Base-by-base conservation (phyloP, 2,888 invertebrate species). In the Octodonta nipae region DNA sequence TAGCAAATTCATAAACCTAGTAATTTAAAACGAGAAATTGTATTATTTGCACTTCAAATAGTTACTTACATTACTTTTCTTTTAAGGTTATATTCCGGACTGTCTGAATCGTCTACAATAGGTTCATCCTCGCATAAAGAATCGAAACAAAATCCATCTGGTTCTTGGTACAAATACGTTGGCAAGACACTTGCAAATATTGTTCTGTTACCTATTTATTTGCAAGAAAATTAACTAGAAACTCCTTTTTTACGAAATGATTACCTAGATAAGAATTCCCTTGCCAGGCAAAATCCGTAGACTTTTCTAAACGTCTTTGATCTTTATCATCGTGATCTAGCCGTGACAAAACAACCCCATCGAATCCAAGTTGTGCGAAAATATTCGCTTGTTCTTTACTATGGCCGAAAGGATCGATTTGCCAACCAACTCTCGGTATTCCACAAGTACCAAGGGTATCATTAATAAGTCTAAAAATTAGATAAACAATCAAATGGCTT, bases 331-430 rank as follows among this genome's bases (percentile, higher is more conserved):
- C 66, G 49, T 74, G 73, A 51, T 83, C 80, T 1, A 82, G 64
- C 29, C 83, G 65, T 4, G 70, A 78, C 44, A 83, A 68, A 49
- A 82, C 79, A 0, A 81, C 51, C 1, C 76, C 80, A 50, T 85
- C 81, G 50, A 71, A 78, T 0, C 78, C 78, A 67, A 79, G 69
- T 50, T 74, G 68, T 0, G 72, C 68, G 4, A 72, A 67, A 13
- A 67, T 50, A n/a, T 77, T 76, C 0, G 78, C 76, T 46, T 76
- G 75, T 52, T 82, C 81, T 38, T 68, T 58, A 13, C 73, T 71
- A 52, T 88, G 87, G 0, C 87, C 87, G 51, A 87, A 88, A 0
- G 85, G 79, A 63, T 88, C 87, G 11, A 87, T 84, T 60, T 88
- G 85, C 86, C 86, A 86, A 88, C 77, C 84, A 0, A 82, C 70